Conservation (phyloP, 2,888 invertebrate genomes). For the Eulithis testata region DNA sequence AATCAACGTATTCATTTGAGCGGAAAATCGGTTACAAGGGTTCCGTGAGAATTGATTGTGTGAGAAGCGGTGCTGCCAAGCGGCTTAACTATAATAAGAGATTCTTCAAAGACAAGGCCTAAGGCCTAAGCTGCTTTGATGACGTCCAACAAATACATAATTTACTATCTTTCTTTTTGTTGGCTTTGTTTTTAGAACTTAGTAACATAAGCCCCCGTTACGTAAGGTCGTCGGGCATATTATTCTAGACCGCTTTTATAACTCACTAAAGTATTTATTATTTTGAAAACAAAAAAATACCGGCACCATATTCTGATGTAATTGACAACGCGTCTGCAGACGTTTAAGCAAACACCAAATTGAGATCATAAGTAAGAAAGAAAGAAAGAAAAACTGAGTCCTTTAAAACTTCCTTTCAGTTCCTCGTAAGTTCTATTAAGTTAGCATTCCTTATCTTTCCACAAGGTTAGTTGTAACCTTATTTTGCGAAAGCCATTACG, state of each 20-base stretch:
- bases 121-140: background rate
- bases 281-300: too few species aligned
- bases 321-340: too few species aligned
- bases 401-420: too few species aligned
- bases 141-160: background rate
- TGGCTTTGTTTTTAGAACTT: background rate
- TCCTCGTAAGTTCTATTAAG: too few species aligned
- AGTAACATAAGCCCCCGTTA: too few species aligned
- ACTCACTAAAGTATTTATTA: too few species aligned
- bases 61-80: background rate
- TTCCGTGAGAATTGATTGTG: constrained; percentile 1
- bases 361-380: too few species aligned
- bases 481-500: constrained; percentile 12
- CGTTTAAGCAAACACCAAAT: too few species aligned
- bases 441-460: background rate
- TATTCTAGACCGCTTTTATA: too few species aligned
- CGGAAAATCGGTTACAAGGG: constrained; percentile 22
- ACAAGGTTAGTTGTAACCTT: background rate
- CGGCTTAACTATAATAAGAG: background rate
- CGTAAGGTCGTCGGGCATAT: too few species aligned
- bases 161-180: background rate
- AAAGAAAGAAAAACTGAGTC: too few species aligned
- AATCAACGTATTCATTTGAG: constrained; percentile 30
- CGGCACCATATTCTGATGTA: too few species aligned
- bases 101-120: constrained; percentile 3